Base-by-base conservation (phyloP, 1,140 invertebrate species). In the Drosophila serrata region DNA sequence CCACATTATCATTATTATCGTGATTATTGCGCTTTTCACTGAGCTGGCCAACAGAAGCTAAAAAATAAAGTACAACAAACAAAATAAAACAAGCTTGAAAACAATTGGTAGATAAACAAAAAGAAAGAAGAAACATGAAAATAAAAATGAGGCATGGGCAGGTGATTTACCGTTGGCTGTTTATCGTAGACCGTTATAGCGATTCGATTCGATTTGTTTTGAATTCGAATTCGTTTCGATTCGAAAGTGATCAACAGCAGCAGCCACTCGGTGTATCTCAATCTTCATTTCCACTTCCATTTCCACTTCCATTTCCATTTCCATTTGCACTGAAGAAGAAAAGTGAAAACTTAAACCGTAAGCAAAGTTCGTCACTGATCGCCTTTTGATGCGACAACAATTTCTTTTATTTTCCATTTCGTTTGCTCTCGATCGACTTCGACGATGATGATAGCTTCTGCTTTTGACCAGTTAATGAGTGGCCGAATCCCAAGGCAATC, bases 331-430 rank as follows among this genome's bases (percentile, higher is more conserved):
- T 42, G 62, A 68, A 80, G 43, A 87, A 84, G 58, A 87, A 87
- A 88, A 88, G 85, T 90, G 84, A 88, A 88, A 88, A 88, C 80
- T 37, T 46, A 80, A 37, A 87, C 82, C 64, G 70, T 46, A 61
- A 77, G 33, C 53, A 56, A 48, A 60, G 48, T 75, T 51, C 39
- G 31, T 22, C 72, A 42, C 35, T 49, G 57, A 78, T 72, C 60
- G 59, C 31, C 43, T 78, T 55, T 75, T 72, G 59, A 62, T 69
- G 85, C 67, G 77, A 90, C 85, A 82, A 90, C 85, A 82, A 74
- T 80, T 86, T 72, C 46, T 70, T 84, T 80, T 57, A 58, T 73
- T 79, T 72, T 87, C 78, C 62, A 68, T 56, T 69, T 65, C 65
- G 61, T 61, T 67, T 62, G 40, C 43, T 39, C 59, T 55, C 24